Evolutionary conservation across 2,888 invertebrate species (phyloP), one percentile per base, ranked within the genome.

Genomic region (Gymnocheta viridis): DNA sequence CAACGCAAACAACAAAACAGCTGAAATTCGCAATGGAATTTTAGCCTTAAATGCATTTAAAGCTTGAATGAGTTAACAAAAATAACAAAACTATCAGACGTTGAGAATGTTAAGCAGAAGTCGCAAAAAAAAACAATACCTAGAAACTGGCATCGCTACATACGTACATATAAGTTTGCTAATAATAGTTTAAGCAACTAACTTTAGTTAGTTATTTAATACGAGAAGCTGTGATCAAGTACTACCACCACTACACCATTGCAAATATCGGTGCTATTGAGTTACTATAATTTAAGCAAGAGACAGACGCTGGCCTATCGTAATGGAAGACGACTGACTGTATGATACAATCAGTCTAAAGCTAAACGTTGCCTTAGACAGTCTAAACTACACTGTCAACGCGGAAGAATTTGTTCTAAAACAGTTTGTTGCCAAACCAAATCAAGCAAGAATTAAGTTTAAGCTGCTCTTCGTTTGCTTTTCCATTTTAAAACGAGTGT

Each of bases 331-430:
- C 67, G 38, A 27, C 47, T n/a, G 38, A 27, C 47, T n/a, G 29
- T 41, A 29, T 19, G 9, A 44, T 78, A 54, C 47, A 56, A 62
- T 78, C 84, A 84, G 84, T 84, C 84, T 84, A 84, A 38, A 82
- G 77, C 62, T 56, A 73, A 82, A 78, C 84, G 67, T 84, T 84
- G 84, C 60, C 84, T 67, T 49, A 84, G 67, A 82, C 73, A 78
- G 84, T 82, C 38, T 41, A 51, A 9, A 56, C 14, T 19, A 22
- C 17, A 77, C 82, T 76, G 73, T 78, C 77, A 73, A 47, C 44
- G 51, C 80, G 80, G 17, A 70, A 64, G 38, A 74, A 69, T 47
- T 27, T n/a, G 2, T 22, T 24, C 0, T 7, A 56, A 67, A 67
- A 14, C 32, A 49, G 9, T 3, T n/a, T 12, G 10, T 41, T 24